Evolutionary conservation across 2,888 invertebrate species (phyloP), one percentile per base, ranked within the genome.

Genomic region (Drosophila austrosaltans): DNA sequence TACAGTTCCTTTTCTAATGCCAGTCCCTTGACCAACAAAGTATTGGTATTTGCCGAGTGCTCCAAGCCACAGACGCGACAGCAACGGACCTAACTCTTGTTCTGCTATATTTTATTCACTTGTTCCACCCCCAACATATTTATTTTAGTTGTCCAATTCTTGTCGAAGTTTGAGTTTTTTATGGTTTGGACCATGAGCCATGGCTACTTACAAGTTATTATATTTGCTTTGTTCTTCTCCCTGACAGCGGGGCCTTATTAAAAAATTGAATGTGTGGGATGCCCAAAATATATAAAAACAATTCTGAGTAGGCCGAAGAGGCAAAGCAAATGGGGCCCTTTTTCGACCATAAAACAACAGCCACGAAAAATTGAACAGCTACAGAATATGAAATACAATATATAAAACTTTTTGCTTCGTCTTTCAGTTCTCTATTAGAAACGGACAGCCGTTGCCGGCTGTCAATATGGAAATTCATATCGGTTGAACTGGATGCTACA

Each of bases 181-280:
- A 57, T 66, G 73, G 64, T 71, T 70, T 62, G 72, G 63, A 28
- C 20, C 25, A 53, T 25, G 71, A 80, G 82, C 70, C 82, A 73
- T 73, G 82, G 80, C 84, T 80, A 74, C 88, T 89, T 85, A 81
- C 77, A 87, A 87, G 88, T 87, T 87, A 87, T 87, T 87, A 87
- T 87, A 81, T 87, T 87, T 87, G 88, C 89, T 87, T 79, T 89
- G 87, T 89, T 85, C 87, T 87, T 89, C 78, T 87, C 78, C 69
- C 66, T 66, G 72, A 70, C 76, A 61, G 74, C 75, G 63, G 74
- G 59, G 72, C 81, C 88, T 89, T 87, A 89, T 89, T 87, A 89
- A 85, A 89, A 87, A 87, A 72, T 66, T 73, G 67, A 72, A 75
- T 82, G 72, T 80, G 72, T 74, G 80, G 70, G 57, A 66, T 68